Conservation (phyloP, 2,113 vertebrate species). For the Anoura caudifer region DNA sequence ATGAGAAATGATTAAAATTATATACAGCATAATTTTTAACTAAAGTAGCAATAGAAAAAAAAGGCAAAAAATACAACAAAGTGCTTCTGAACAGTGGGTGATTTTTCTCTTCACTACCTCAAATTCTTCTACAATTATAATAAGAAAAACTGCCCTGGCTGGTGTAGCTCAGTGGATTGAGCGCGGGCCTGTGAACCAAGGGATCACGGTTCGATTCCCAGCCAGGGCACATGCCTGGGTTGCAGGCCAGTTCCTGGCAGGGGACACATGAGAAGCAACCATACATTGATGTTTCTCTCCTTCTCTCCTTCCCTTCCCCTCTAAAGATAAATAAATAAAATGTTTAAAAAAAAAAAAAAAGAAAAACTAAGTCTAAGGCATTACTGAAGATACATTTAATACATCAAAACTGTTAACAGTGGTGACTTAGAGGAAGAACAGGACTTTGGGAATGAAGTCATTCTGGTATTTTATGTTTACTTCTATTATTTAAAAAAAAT, state of each 20-base stretch:
- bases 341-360: no score
- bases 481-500: background rate
- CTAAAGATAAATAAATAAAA: no score
- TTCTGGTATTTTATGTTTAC: background rate
- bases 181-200: no score
- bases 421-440: background rate
- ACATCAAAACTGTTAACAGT: slow-evolving; percentile 23
- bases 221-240: no score
- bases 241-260: no score
- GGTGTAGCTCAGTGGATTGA: no score
- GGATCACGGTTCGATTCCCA: no score
- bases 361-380: background rate
- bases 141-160: background rate
- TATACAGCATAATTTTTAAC: background rate
- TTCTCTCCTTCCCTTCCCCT: no score
- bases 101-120: background rate
- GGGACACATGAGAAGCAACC: no score
- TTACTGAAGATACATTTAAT: background rate
- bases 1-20: slow-evolving; percentile 18
- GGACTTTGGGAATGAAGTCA: background rate
- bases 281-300: no score
- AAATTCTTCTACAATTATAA: background rate
- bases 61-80: background rate
- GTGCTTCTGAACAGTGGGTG: background rate
- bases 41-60: background rate